Percentiles rank a stretch among this genome's conserved stretches.
Evolutionary conservation across 2,888 invertebrate species (phyloP).

Genomic region (Polymixis lichenea): DNA sequence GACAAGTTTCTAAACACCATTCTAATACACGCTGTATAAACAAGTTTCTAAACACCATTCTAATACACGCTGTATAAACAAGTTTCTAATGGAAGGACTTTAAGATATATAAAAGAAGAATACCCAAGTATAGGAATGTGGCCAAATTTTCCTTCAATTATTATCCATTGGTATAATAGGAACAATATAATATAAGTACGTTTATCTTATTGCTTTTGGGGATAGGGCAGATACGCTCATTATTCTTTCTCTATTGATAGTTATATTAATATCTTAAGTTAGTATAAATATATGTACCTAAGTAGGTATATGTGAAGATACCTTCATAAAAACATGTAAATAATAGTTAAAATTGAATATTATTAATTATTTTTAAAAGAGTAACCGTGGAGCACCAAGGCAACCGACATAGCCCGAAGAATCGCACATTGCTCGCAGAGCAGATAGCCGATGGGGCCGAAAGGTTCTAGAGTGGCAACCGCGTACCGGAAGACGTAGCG

Average conservation of each 20-base stretch:
- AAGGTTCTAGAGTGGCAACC: too few species aligned
- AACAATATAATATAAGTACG: background rate
- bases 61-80: background rate
- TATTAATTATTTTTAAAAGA: too few species aligned
- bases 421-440: too few species aligned
- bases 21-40: background rate
- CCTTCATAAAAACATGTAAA: too few species aligned
- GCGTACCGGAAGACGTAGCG: too few species aligned
- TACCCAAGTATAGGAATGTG: too few species aligned
- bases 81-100: background rate
- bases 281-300: background rate
- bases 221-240: background rate
- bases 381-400: too few species aligned
- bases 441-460: too few species aligned
- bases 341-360: background rate
- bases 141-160: background rate
- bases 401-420: too few species aligned
- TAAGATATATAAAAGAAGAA: background rate
- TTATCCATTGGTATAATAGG: background rate
- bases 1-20: background rate
- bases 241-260: background rate
- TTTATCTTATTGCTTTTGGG: constrained; percentile 2
- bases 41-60: background rate
- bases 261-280: background rate
- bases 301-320: background rate